Percentiles rank a stretch among this genome's conserved stretches.
phyloP scores from a whole-genome alignment of 2,113 vertebrate genomes.

The Colossoma macropomum region DNA sequence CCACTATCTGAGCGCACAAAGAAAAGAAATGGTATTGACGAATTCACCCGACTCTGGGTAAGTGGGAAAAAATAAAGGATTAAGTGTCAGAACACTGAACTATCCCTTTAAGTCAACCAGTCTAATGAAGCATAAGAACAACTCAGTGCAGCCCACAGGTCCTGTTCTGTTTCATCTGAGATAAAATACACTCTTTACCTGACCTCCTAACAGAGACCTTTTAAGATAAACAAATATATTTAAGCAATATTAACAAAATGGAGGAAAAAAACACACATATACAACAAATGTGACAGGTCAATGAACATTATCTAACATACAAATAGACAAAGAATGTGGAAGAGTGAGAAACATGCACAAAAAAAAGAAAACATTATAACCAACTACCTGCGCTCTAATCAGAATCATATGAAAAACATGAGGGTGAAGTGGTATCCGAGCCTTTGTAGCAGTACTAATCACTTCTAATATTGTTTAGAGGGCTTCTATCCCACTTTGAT shows the following conservation, averaged over 20 bases:
- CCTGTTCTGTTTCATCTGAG: background rate
- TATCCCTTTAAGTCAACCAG: background rate
- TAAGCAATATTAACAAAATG: background rate
- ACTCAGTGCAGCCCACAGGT: background rate
- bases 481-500: constrained; percentile 64
- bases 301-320: background rate
- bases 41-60: background rate
- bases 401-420: constrained; percentile 61
- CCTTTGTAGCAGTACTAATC: constrained; percentile 61
- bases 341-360: background rate
- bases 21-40: background rate
- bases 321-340: background rate
- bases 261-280: background rate
- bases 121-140: background rate
- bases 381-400: constrained; percentile 3
- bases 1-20: background rate
- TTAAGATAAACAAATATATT: background rate
- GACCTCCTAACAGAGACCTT: background rate
- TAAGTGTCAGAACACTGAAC: background rate
- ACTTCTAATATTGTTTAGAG: constrained; percentile 66
- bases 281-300: background rate
- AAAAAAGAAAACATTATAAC: background rate
- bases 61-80: background rate
- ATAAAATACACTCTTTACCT: background rate
- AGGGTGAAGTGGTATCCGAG: constrained; percentile 21